A percentile compares a stretch with the other conserved stretches of the same genome.
Evolutionary conservation across 2,888 invertebrate genomes (phyloP).

Genomic region (Fragum sueziense): DNA sequence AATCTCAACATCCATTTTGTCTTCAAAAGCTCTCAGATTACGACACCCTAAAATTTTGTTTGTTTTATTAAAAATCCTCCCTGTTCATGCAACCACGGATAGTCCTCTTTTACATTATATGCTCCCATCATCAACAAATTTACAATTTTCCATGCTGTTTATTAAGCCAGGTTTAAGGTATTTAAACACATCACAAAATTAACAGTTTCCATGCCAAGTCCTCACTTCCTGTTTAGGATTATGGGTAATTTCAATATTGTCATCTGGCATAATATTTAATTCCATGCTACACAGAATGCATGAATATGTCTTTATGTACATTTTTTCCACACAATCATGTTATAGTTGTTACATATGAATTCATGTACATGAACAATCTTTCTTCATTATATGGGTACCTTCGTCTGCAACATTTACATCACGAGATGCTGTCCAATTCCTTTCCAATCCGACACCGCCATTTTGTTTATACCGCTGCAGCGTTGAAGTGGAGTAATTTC

Average conservation of each 20-base stretch:
- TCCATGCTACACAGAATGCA: constrained; percentile 9
- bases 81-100: neutral
- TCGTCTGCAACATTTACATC: neutral
- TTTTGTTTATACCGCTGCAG: neutral
- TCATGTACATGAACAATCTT: constrained; percentile 5
- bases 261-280: neutral
- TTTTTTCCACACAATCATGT: too few relatives aligned
- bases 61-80: neutral
- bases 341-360: neutral
- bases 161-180: neutral
- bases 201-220: constrained; percentile 17
- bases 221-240: neutral
- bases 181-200: neutral
- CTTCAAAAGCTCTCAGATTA: too few relatives aligned
- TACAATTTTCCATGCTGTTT: constrained; percentile 12
- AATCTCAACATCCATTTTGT: too few relatives aligned
- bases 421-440: neutral
- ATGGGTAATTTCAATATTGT: neutral
- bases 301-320: neutral
- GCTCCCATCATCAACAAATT: neutral
- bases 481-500: neutral
- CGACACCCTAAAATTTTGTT: neutral
- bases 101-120: neutral
- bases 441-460: constrained; percentile 12
- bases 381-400: constrained; percentile 1